Conservation (phyloP, 2,888 invertebrate genomes). For the Sesamia inferens region DNA sequence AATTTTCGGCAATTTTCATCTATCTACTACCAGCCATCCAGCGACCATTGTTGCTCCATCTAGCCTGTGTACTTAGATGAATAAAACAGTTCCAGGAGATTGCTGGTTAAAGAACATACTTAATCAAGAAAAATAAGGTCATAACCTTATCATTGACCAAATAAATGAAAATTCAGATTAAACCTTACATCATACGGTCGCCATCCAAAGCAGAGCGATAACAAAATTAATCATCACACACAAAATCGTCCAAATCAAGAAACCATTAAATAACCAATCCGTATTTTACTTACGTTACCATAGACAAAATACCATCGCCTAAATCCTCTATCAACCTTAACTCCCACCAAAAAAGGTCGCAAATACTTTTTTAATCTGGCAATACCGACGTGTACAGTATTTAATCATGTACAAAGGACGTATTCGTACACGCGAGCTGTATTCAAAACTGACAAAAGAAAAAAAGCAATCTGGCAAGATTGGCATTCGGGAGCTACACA, state of each 20-base stretch:
- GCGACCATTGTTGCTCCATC: no score
- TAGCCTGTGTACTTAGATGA: not conserved
- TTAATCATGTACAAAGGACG: slow-evolving; percentile 89
- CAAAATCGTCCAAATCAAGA: slow-evolving; percentile 84
- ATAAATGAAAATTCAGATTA: slow-evolving; percentile 46
- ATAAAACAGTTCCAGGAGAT: not conserved
- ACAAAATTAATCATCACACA: slow-evolving; percentile 84
- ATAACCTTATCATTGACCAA: slow-evolving; percentile 16
- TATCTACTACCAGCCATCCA: no score
- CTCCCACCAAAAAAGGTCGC: slow-evolving; percentile 67
- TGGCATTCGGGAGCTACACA: slow-evolving; percentile 85
- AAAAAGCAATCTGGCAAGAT: slow-evolving; percentile 89
- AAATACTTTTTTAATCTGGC: slow-evolving; percentile 66
- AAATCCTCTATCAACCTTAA: slow-evolving; percentile 62
- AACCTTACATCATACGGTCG: slow-evolving; percentile 55
- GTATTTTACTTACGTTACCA: slow-evolving; percentile 72
- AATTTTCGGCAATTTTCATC: no score
- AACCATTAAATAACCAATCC: slow-evolving; percentile 89
- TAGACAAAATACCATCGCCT: slow-evolving; percentile 46
- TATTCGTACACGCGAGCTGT: slow-evolving; percentile 83
- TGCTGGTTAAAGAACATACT: not conserved
- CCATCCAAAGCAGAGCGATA: slow-evolving; percentile 69
- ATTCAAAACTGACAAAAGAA: slow-evolving; percentile 90
- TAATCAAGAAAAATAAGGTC: slow-evolving; percentile 4
- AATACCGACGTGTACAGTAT: slow-evolving; percentile 78